A percentile compares a stretch with the other conserved stretches of the same genome.
Evolutionary conservation across 2,888 invertebrate species (phyloP).

Genomic region (Harpalus rubripes): DNA sequence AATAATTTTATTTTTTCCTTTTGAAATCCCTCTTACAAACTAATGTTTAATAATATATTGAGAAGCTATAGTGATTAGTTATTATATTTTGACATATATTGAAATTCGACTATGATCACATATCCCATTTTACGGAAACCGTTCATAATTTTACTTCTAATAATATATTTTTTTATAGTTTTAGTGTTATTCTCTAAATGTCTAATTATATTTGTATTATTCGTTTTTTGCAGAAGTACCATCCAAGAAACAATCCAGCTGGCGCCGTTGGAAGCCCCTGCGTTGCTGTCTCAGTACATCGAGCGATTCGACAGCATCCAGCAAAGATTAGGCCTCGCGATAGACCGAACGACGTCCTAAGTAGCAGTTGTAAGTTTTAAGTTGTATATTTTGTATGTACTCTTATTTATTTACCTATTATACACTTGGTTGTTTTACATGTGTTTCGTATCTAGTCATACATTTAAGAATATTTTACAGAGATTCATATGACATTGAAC

Average conservation of each 20-base stretch:
- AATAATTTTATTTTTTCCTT: no score
- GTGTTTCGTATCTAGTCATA: constrained; percentile 52
- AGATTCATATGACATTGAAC: background rate
- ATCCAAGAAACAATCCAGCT: constrained; percentile 68
- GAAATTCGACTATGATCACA: no score
- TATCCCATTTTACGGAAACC: no score
- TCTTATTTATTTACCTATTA: constrained; percentile 32
- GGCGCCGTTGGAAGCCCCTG: constrained; percentile 73
- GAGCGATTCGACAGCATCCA: constrained; percentile 76
- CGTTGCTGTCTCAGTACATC: constrained; percentile 74
- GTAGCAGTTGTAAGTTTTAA: constrained; percentile 20
- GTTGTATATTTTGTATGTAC: constrained; percentile 41
- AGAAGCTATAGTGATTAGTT: no score
- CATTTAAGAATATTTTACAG: background rate
- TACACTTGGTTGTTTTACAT: constrained; percentile 22
- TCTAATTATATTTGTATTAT: background rate
- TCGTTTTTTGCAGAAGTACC: constrained; percentile 56
- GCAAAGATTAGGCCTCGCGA: constrained; percentile 72
- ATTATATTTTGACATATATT: no score
- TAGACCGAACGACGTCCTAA: constrained; percentile 62
- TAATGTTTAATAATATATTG: no score
- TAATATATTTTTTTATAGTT: background rate
- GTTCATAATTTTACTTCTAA: no score
- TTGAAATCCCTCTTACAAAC: no score
- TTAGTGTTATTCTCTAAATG: background rate